These are phyloP conservation scores for Anoplopoma fimbria DNA, from an alignment of 2,113 vertebrate genomes.

Conservation along the genomic window DNA sequence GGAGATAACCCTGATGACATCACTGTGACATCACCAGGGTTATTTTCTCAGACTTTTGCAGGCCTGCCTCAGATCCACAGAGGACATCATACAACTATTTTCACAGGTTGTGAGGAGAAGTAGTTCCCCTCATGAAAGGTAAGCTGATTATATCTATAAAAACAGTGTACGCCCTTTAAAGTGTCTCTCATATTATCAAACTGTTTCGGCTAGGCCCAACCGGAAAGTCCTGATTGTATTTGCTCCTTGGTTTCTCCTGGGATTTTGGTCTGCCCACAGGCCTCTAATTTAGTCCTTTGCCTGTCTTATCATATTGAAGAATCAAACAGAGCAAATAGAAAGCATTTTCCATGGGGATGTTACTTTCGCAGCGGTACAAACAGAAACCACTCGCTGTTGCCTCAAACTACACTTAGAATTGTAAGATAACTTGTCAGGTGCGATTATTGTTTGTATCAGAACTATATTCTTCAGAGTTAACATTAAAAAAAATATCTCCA, in stretches of 20 bases:
- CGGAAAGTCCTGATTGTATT: neutral
- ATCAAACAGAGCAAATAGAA: conserved; percentile 42
- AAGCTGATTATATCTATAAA: neutral
- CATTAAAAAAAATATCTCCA: neutral
- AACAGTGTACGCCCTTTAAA: neutral
- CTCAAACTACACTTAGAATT: conserved; percentile 38
- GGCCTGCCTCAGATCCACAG: neutral
- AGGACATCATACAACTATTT: neutral
- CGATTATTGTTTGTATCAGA: conserved; percentile 39
- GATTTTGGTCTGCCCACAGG: conserved; percentile 27
- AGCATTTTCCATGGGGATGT: conserved; percentile 29
- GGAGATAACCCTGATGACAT: neutral
- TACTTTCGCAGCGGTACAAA: conserved; percentile 39
- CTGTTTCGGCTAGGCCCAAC: neutral
- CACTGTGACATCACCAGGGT: neutral
- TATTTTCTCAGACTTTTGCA: neutral
- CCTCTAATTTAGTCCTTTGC: conserved; percentile 38
- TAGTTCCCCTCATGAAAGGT: neutral
- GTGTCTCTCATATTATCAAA: neutral
- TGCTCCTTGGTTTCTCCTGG: conserved; percentile 20
- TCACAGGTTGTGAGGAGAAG: neutral
- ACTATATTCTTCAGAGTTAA: conserved; percentile 5
- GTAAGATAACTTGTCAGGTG: conserved; percentile 33
- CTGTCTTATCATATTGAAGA: conserved; percentile 36
- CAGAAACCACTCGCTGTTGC: conserved; percentile 33